Conservation (phyloP, 2,888 invertebrate genomes). For the Polietes domitor region DNA sequence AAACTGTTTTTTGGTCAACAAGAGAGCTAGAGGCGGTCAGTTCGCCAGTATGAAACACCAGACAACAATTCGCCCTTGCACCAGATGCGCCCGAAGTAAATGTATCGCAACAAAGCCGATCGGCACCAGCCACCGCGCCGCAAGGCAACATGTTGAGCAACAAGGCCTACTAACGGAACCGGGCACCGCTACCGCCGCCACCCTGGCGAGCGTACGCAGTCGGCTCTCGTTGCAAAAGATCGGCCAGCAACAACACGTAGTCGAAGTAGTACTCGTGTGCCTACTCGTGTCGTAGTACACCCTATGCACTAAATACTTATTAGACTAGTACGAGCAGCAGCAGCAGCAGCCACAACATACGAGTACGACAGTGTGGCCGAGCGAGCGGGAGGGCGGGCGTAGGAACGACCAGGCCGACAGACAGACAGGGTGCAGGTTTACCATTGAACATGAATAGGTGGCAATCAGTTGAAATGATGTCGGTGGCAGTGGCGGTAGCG, state of each 20-base stretch:
- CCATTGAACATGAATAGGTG: constrained; percentile 27
- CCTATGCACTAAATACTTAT: neutral
- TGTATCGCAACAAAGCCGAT: constrained; percentile 56
- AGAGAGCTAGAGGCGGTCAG: constrained; percentile 67
- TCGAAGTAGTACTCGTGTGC: neutral
- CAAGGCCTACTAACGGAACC: constrained; percentile 20
- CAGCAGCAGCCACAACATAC: neutral
- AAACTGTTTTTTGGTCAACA: constrained; percentile 71
- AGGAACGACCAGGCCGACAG: neutral
- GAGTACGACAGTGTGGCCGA: neutral
- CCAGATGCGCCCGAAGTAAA: constrained; percentile 63
- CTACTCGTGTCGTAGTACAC: neutral
- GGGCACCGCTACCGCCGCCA: neutral
- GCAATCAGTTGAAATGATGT: constrained; percentile 18
- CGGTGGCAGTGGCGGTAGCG: too few relatives aligned
- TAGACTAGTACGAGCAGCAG: neutral
- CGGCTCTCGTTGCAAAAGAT: neutral
- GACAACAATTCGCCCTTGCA: constrained; percentile 59
- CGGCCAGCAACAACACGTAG: neutral
- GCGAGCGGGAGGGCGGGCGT: neutral
- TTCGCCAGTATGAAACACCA: constrained; percentile 50
- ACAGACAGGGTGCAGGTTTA: constrained; percentile 2
- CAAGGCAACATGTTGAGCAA: constrained; percentile 61
- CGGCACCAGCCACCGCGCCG: neutral
- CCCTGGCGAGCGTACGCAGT: neutral